Percentiles rank a stretch among this genome's conserved stretches.
Conservation (phyloP, 2,113 vertebrate species). For the Sapajus apella region DNA sequence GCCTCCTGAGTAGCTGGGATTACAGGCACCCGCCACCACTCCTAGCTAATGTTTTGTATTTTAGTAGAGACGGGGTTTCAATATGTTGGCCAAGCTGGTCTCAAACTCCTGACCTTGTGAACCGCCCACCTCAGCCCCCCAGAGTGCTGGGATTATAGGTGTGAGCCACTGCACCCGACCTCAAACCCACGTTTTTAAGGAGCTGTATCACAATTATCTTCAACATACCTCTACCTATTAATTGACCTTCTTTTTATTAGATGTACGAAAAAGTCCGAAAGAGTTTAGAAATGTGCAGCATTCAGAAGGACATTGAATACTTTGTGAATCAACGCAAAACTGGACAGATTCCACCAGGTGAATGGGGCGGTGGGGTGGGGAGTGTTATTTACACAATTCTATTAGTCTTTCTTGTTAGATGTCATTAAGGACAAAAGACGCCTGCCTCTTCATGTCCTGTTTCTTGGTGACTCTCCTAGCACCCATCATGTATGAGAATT, state of each 20-base stretch:
- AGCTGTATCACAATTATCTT: neutral
- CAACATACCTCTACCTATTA: neutral
- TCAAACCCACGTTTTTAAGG: neutral
- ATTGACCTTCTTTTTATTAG: constrained; percentile 79
- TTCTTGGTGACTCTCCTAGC: constrained; percentile 79
- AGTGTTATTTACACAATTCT: neutral
- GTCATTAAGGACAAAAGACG: neutral
- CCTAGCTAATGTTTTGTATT: neutral
- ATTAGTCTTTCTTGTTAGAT: neutral
- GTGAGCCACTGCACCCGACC: too few relatives aligned
- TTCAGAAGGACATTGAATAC: constrained; percentile 93
- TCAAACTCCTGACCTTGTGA: too few relatives aligned
- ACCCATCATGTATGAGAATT: constrained; percentile 94
- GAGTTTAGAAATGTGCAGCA: constrained; percentile 92
- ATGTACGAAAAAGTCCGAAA: constrained; percentile 95
- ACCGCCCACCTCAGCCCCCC: too few relatives aligned
- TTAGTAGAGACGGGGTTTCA: too few relatives aligned
- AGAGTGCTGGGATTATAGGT: neutral
- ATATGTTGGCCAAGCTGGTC: too few relatives aligned
- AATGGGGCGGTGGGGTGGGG: neutral
- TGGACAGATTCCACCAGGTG: constrained; percentile 92
- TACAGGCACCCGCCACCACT: neutral
- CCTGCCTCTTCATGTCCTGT: neutral
- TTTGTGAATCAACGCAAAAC: constrained; percentile 92
- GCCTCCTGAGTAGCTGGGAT: neutral